phyloP scores from a whole-genome alignment of 2,113 vertebrate genomes.

The Tachysurus vachellii region DNA sequence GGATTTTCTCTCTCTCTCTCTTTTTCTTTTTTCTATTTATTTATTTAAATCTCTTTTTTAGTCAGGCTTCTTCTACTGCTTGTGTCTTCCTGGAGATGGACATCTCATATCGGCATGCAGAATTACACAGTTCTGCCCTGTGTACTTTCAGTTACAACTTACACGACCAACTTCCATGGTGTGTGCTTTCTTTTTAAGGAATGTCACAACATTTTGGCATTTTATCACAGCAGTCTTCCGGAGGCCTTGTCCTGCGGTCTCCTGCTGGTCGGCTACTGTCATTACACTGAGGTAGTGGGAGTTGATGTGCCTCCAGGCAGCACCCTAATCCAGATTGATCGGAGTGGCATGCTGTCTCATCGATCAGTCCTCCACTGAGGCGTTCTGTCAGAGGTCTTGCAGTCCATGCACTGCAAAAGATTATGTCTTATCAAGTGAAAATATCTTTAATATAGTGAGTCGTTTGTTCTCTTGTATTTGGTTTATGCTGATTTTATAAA shows the following conservation, averaged over 20 bases:
- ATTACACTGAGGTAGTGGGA: constrained; percentile 15
- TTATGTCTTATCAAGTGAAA: not conserved
- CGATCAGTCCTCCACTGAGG: constrained; percentile 40
- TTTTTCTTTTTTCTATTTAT: not conserved
- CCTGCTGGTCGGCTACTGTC: constrained; percentile 46
- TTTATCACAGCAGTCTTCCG: not conserved
- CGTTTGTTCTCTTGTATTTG: too few species aligned
- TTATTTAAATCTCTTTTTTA: not conserved
- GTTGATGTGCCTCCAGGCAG: constrained; percentile 5
- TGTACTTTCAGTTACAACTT: not conserved
- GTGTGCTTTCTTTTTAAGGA: constrained; percentile 7
- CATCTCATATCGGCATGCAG: not conserved
- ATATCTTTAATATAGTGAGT: not conserved
- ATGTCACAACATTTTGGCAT: not conserved
- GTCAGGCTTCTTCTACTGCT: not conserved
- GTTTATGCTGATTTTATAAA: not conserved
- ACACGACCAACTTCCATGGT: not conserved
- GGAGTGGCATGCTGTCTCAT: constrained; percentile 45
- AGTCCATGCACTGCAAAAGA: not conserved
- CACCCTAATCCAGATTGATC: constrained; percentile 58
- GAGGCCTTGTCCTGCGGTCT: constrained; percentile 2
- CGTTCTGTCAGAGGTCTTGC: constrained; percentile 31
- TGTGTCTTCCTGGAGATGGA: not conserved
- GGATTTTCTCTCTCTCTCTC: not conserved
- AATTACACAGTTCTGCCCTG: not conserved